phyloP scores from a whole-genome alignment of 2,888 invertebrate species.

The Lasius platythorax region DNA sequence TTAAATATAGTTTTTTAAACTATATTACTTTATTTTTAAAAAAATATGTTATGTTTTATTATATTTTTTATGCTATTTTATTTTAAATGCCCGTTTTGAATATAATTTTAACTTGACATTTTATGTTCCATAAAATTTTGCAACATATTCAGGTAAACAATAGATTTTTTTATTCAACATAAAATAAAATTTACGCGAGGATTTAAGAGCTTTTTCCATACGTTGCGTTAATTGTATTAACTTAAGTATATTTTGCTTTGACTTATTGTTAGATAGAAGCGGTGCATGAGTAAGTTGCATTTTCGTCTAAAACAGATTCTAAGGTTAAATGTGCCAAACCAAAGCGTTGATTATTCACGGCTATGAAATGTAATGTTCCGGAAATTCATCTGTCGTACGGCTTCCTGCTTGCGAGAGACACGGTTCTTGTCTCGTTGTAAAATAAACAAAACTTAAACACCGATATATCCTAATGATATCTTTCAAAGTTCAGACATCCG shows the following conservation, averaged over 20 bases:
- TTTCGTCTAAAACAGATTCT: conserved; percentile 3
- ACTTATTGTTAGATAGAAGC: neutral
- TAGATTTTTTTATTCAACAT: neutral
- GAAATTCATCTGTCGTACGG: conserved; percentile 20
- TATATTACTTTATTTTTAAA: no score
- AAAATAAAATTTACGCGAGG: neutral
- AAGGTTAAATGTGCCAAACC: conserved; percentile 4
- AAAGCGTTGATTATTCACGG: conserved; percentile 23
- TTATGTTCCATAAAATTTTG: neutral
- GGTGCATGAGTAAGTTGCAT: neutral
- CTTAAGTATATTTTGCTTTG: neutral
- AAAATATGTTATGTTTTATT: no score
- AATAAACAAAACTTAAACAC: conserved; percentile 9
- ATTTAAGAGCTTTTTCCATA: neutral
- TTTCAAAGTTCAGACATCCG: conserved; percentile 1
- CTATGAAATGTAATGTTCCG: conserved; percentile 9
- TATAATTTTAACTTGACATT: neutral
- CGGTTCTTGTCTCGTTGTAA: neutral
- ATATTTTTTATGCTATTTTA: neutral
- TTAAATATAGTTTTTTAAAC: neutral
- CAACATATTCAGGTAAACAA: neutral
- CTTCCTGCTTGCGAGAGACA: conserved; percentile 7
- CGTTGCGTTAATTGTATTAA: neutral
- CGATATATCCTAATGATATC: conserved; percentile 18
- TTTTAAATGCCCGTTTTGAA: neutral